Evolutionary conservation across 2,888 invertebrate genomes (phyloP), one percentile per base, ranked within the genome.

Genomic region (Apoda limacodes): DNA sequence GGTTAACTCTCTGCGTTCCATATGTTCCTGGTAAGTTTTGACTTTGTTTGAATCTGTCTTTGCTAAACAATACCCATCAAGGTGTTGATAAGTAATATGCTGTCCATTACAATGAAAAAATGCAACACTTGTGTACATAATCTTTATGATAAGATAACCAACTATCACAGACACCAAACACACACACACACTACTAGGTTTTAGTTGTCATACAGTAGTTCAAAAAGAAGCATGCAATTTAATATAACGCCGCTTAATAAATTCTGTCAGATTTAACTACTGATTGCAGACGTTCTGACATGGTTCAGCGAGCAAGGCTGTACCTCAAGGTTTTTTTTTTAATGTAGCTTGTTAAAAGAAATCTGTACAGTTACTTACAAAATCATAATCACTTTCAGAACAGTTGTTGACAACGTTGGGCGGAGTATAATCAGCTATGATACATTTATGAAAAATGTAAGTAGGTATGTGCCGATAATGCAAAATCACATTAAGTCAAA

Each of bases 81-180:
- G 37, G 52, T 60, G 61, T 46, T 63, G 60, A 55, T 66, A 64
- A 46, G 55, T 55, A 59, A 68, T 69, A 57, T 67, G 64, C 56
- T 67, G 67, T 44, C 69, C 70, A 68, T 69, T 66, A 66, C 66
- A 67, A 50, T 55, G 55, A 49, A 60, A 52, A 54, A 56, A 64
- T 55, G 57, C 56, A 49, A 63, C 74, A 72, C 71, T 71, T 74
- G 76, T 70, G 65, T 67, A 75, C 71, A 75, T 70, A 75, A 70
- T 76, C 74, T 72, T 52, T 41, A 36, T 60, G 78, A 78, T 78
- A 78, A 76, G 76, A 76, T 78, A 70, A 55, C n/a, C n/a, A n/a
- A n/a, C n/a, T n/a, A n/a, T n/a, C n/a, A n/a, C n/a, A n/a, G n/a
- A n/a, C n/a, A n/a, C n/a, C n/a, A n/a, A n/a, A n/a, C n/a, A n/a